These are phyloP conservation scores for Drosophila borborema DNA, from an alignment of 2,888 invertebrate species.

Conservation along the genomic window DNA sequence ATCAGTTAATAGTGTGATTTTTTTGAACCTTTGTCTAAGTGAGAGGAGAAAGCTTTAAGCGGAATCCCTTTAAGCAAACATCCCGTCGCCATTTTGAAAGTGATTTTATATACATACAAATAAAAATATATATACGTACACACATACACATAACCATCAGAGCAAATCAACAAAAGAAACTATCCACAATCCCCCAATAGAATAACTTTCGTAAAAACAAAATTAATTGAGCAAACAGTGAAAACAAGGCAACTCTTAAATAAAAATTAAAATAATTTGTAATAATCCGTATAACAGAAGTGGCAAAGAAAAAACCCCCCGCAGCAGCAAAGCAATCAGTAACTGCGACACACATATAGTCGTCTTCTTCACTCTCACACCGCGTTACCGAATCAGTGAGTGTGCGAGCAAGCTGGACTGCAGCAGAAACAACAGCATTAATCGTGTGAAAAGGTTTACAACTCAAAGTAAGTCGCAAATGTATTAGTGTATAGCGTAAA, in stretches of 20 bases:
- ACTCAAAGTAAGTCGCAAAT: conserved; percentile 80
- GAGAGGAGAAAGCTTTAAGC: conserved; percentile 79
- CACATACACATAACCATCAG: conserved; percentile 44
- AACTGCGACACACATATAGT: conserved; percentile 68
- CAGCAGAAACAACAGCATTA: conserved; percentile 48
- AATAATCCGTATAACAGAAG: conserved; percentile 67
- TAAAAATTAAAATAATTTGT: conserved; percentile 54
- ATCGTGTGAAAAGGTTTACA: conserved; percentile 79
- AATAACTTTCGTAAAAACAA: conserved; percentile 36
- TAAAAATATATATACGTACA: conserved; percentile 59
- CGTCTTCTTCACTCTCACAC: conserved; percentile 62
- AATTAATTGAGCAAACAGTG: conserved; percentile 51
- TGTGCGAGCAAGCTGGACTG: conserved; percentile 52
- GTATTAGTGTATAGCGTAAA: conserved; percentile 34
- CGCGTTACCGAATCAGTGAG: conserved; percentile 39
- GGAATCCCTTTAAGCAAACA: conserved; percentile 72
- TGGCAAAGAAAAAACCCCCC: conserved; percentile 68
- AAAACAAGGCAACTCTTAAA: conserved; percentile 66
- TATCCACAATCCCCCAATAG: conserved; percentile 42
- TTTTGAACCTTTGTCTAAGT: conserved; percentile 78
- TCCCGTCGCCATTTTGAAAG: conserved; percentile 81
- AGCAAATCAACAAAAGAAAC: conserved; percentile 41
- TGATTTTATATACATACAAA: conserved; percentile 73
- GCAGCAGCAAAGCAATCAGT: conserved; percentile 67
- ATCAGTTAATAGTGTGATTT: conserved; percentile 79